phyloP scores from a whole-genome alignment of 1,140 invertebrate species.

The Lepidurus packardi region DNA sequence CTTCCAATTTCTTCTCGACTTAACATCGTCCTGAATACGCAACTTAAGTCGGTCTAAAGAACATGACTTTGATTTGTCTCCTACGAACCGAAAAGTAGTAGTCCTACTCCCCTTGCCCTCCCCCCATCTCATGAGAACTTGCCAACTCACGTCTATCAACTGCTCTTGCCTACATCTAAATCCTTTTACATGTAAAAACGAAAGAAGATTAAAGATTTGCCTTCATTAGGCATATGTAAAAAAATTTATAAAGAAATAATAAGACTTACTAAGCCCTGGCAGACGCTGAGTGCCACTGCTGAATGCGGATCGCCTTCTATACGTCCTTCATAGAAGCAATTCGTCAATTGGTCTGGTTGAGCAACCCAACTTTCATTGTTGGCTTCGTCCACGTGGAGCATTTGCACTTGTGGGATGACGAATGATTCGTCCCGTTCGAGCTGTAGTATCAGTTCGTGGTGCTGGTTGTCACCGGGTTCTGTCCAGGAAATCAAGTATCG shows the following conservation, averaged over 20 bases:
- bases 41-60: no score
- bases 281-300: slow-evolving; percentile 61
- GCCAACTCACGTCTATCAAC: no score
- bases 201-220: neutral
- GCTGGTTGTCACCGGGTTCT: slow-evolving; percentile 37
- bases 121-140: no score
- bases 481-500: slow-evolving; percentile 61
- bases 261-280: slow-evolving; percentile 67
- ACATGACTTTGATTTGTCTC: no score
- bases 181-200: neutral
- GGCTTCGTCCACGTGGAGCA: slow-evolving; percentile 42
- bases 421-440: slow-evolving; percentile 47
- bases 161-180: neutral
- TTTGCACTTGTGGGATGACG: slow-evolving; percentile 23
- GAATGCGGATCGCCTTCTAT: slow-evolving; percentile 60
- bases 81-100: no score
- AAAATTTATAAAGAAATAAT: slow-evolving; percentile 21
- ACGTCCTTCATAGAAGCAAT: slow-evolving; percentile 64
- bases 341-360: slow-evolving; percentile 44
- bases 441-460: slow-evolving; percentile 51
- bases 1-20: no score
- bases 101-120: no score
- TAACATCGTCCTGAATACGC: no score
- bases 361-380: slow-evolving; percentile 50
- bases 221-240: neutral